Conservation (phyloP, 2,113 vertebrate genomes). For the Columba livia region DNA sequence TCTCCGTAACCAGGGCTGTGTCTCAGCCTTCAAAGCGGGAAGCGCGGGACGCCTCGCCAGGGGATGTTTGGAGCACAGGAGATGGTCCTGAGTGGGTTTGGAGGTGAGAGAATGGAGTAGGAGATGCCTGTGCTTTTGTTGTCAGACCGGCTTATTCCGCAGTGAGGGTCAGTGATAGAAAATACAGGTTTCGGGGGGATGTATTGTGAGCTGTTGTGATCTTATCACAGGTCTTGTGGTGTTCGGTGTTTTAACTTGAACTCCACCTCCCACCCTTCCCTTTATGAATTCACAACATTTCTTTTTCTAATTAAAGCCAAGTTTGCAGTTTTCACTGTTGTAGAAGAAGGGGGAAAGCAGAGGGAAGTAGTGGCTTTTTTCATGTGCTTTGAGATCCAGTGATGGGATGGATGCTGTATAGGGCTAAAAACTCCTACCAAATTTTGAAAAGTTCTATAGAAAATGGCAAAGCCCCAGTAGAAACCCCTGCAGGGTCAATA, state of each 20-base stretch:
- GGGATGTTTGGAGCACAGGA: not conserved
- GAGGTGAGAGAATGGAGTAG: not conserved
- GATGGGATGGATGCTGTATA: not conserved
- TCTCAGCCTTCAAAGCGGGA: not conserved
- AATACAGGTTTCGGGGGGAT: not conserved
- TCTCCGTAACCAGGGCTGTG: not conserved
- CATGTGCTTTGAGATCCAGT: not conserved
- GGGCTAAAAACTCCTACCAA: not conserved
- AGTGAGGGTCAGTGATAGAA: not conserved
- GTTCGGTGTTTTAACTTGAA: not conserved
- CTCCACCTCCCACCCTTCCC: not conserved
- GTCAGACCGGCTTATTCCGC: not conserved
- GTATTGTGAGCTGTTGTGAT: not conserved
- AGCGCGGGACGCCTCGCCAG: accelerated
- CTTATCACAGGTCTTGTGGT: not conserved
- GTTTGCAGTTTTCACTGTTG: not conserved
- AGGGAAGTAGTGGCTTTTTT: not conserved
- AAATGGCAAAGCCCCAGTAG: not conserved
- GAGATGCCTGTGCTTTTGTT: not conserved
- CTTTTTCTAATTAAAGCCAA: not conserved
- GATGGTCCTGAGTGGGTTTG: not conserved
- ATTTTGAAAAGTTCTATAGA: not conserved
- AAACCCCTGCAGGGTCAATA: not conserved
- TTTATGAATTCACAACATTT: not conserved
- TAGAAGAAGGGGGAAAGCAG: not conserved